phyloP scores from a whole-genome alignment of 2,888 invertebrate species.

The Synanthedon vespiformis region DNA sequence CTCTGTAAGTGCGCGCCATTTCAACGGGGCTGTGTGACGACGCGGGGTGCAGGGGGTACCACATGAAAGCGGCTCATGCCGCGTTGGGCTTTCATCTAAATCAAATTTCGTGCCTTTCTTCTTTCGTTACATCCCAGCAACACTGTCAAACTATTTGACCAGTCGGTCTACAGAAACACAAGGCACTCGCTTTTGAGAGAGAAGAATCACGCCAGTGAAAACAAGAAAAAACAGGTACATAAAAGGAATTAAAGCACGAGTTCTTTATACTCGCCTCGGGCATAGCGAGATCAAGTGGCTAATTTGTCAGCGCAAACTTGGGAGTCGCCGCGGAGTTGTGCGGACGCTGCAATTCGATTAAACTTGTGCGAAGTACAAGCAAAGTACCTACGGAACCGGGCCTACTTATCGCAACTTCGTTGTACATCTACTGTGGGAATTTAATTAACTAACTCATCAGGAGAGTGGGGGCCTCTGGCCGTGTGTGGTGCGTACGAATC shows the following conservation, averaged over 20 bases:
- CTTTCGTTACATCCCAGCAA: slow-evolving; percentile 42
- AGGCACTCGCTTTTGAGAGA: too few relatives aligned
- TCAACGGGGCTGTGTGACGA: slow-evolving; percentile 30
- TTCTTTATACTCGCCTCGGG: slow-evolving; percentile 41
- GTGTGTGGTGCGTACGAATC: slow-evolving; percentile 15
- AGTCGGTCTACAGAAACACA: slow-evolving; percentile 5
- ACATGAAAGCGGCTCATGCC: slow-evolving; percentile 60
- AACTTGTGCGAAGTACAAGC: slow-evolving; percentile 49
- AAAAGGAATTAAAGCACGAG: slow-evolving; percentile 37
- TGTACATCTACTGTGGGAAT: slow-evolving; percentile 52
- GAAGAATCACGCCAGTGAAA: neutral
- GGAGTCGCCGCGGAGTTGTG: slow-evolving; percentile 2
- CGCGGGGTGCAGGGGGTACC: slow-evolving; percentile 28
- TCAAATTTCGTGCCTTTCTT: slow-evolving; percentile 64
- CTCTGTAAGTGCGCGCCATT: slow-evolving; percentile 62
- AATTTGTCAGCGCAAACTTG: slow-evolving; percentile 46
- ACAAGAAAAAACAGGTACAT: slow-evolving; percentile 16
- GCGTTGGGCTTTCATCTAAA: slow-evolving; percentile 45
- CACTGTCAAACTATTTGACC: slow-evolving; percentile 25
- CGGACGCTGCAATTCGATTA: slow-evolving; percentile 64
- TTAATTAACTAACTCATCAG: slow-evolving; percentile 58
- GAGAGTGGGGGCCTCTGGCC: slow-evolving; percentile 18
- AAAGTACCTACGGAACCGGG: slow-evolving; percentile 37
- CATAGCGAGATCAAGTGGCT: slow-evolving; percentile 51
- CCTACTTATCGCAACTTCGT: slow-evolving; percentile 50